Conservation (phyloP, 2,797 vertebrate genomes). For the Myotis findleyi region DNA sequence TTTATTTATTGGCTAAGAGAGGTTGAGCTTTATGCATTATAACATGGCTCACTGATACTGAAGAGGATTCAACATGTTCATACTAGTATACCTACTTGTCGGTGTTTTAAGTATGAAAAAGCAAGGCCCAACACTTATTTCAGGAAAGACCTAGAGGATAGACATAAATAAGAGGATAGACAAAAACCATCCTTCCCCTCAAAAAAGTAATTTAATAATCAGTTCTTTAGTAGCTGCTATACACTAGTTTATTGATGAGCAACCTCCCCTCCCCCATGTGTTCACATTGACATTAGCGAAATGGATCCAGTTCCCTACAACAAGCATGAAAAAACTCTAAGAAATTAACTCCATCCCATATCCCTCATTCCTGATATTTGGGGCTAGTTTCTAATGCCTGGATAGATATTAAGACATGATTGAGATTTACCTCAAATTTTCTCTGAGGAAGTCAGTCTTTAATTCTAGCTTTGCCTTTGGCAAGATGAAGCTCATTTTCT, state of each 20-base stretch:
- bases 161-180: conserved; percentile 18
- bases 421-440: conserved; percentile 52
- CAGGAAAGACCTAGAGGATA: conserved; percentile 45
- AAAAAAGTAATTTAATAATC: conserved; percentile 49
- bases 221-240: conserved; percentile 47
- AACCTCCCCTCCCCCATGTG: neutral
- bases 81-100: neutral
- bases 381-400: conserved; percentile 12
- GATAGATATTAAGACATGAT: conserved; percentile 30
- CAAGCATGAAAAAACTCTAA: conserved; percentile 27
- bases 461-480: conserved; percentile 52
- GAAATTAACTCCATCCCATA: conserved; percentile 19
- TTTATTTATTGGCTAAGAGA: neutral
- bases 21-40: neutral
- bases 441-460: conserved; percentile 68
- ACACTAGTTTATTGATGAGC: conserved; percentile 44
- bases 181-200: neutral
- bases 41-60: neutral
- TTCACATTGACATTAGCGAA: conserved; percentile 11
- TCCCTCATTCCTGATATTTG: conserved; percentile 49
- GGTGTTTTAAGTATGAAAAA: conserved; percentile 27
- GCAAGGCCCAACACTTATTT: neutral
- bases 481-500: conserved; percentile 32
- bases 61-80: neutral
- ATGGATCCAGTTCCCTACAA: conserved; percentile 24